Conservation (phyloP, 2,113 vertebrate species). For the Tautogolabrus adspersus region DNA sequence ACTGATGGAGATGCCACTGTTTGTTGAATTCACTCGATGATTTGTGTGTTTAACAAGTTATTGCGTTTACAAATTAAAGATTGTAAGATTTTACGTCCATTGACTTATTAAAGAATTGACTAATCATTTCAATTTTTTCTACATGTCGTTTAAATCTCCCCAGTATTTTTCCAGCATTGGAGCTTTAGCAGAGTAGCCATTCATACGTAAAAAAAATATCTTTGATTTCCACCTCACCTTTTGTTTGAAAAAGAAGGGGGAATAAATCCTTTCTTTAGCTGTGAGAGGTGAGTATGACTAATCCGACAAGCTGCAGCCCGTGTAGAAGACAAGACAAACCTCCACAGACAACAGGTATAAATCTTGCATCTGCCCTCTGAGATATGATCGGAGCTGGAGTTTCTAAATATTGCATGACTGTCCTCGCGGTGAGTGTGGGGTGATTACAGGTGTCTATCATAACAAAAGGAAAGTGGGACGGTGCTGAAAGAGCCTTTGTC, state of each 20-base stretch:
- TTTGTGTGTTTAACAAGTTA: too few species aligned
- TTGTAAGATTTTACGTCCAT: too few species aligned
- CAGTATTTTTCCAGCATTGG: not conserved
- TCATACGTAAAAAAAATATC: not conserved
- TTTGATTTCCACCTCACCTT: not conserved
- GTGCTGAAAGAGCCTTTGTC: conserved; percentile 68
- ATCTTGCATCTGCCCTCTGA: conserved; percentile 40
- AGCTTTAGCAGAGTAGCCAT: not conserved
- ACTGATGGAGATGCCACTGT: not conserved
- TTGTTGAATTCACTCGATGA: too few species aligned
- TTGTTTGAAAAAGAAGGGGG: conserved; percentile 2
- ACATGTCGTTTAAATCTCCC: not conserved
- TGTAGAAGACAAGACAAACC: conserved; percentile 33
- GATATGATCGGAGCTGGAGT: conserved; percentile 36
- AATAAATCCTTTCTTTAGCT: not conserved
- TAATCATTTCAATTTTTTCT: too few species aligned
- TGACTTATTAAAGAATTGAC: too few species aligned
- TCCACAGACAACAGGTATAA: conserved; percentile 41
- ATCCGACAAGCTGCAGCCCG: conserved; percentile 25
- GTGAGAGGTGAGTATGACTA: conserved; percentile 4
- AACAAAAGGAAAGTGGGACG: conserved; percentile 42
- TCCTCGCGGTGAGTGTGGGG: conserved; percentile 30
- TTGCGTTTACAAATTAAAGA: too few species aligned
- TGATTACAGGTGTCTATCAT: conserved; percentile 63
- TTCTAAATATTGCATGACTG: conserved; percentile 65